Evolutionary conservation across 2,797 vertebrate species (phyloP).

Genomic region (Pelobates cultripes): DNA sequence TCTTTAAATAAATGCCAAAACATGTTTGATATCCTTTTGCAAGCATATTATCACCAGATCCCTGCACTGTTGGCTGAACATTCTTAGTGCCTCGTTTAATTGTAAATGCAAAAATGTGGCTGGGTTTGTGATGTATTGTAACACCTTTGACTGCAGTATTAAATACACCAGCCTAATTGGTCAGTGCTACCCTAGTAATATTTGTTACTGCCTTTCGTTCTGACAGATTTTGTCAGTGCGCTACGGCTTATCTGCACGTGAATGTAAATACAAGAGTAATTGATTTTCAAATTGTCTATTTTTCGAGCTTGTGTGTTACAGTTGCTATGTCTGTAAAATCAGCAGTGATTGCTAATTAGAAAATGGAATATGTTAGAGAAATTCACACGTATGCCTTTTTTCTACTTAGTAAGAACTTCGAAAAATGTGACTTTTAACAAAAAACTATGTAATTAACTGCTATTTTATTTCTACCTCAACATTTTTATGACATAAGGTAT

Average conservation of each 20-base stretch:
- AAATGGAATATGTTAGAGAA: conserved; percentile 66
- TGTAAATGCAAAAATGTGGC: neutral
- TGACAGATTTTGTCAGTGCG: conserved; percentile 17
- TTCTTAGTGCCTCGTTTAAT: neutral
- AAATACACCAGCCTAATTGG: conserved; percentile 11
- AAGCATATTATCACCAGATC: neutral
- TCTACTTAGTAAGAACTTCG: conserved; percentile 55
- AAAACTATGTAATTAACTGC: conserved; percentile 67
- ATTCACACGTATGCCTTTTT: conserved; percentile 60
- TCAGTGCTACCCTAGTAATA: neutral
- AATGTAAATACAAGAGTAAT: conserved; percentile 72
- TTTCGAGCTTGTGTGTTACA: conserved; percentile 60
- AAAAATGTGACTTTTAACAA: conserved; percentile 54
- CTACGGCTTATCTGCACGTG: conserved; percentile 50
- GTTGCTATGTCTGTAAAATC: conserved; percentile 70
- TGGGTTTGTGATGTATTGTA: neutral
- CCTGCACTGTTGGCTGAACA: neutral
- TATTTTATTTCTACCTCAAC: conserved; percentile 63
- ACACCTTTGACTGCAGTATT: neutral
- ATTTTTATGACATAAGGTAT: conserved; percentile 59
- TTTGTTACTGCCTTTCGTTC: conserved; percentile 5
- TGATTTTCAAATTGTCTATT: conserved; percentile 67
- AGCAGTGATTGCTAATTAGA: conserved; percentile 74
- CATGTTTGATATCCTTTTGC: neutral
- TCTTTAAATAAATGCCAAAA: neutral